phyloP scores from a whole-genome alignment of 2,113 vertebrate genomes.

The Panthera leo region DNA sequence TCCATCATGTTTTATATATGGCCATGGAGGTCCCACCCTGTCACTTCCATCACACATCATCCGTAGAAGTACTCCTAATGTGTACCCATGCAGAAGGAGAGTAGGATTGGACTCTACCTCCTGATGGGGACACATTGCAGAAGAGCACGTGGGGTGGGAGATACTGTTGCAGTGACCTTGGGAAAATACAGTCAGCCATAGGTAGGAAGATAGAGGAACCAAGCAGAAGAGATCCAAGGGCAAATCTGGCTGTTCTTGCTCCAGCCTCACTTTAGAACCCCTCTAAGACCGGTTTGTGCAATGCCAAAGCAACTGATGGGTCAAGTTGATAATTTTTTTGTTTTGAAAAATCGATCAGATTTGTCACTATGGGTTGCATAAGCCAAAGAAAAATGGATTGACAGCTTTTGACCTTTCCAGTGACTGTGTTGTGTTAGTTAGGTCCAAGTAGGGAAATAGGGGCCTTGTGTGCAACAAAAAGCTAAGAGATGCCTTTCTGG shows the following conservation, averaged over 20 bases:
- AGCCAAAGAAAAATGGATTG: background rate
- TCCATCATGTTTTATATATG: background rate
- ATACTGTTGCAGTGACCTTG: background rate
- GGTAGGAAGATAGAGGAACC: background rate
- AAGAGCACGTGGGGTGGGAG: background rate
- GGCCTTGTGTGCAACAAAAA: background rate
- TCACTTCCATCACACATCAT: background rate
- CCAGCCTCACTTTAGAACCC: background rate
- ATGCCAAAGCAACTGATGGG: background rate
- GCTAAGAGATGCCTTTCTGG: background rate
- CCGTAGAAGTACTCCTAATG: background rate
- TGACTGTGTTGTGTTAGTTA: background rate
- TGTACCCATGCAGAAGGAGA: background rate
- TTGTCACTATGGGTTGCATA: background rate
- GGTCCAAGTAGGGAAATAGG: background rate
- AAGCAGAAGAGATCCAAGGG: background rate
- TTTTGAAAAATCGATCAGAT: background rate
- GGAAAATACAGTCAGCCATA: background rate
- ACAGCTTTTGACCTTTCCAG: background rate
- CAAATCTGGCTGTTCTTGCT: background rate
- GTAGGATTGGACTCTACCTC: background rate
- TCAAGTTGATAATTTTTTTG: background rate
- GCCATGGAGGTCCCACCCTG: background rate
- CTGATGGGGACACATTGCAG: background rate
- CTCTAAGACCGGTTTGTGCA: background rate